Evolutionary conservation across 2,113 vertebrate species (phyloP), one percentile per base, ranked within the genome.

Genomic region (Anser brachyrhynchus): DNA sequence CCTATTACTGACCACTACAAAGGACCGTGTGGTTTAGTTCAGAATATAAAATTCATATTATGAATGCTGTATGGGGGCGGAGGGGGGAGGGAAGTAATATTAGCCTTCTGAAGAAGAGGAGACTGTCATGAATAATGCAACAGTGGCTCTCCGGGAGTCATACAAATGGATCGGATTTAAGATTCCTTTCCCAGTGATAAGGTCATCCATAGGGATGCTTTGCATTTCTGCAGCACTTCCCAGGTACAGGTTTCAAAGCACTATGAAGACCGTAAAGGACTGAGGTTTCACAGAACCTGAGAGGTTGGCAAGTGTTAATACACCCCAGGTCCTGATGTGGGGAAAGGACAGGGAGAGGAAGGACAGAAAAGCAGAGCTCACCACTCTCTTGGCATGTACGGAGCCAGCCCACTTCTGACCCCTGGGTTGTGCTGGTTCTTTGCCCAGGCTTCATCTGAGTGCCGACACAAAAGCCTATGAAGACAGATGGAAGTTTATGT

Each of bases 21-120:
- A 98, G 96, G 95, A 25, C 90, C 83, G 84, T 80, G 92, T 95
- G 89, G 85, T 91, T 97, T 96, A 96, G 96, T 95, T 97, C 95
- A 97, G 96, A 97, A 87, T 92, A 82, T 95, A 97, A 96, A 96
- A 95, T 94, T 97, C 89, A 83, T 95, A 96, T 98, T 97, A 98
- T 97, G 96, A 96, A 96, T 96, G 80, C 95, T 97, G 94, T 95
- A 94, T 96, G 95, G 94, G 87, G 94, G 95, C 1, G 44, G 94
- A 83, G 37, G 73, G 69, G 90, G 88, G 78, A 96, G 95, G 92
- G 88, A 94, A 69, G 97, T 97, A 98, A 98, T 89, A 82, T 93
- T 97, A 98, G 95, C 96, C 93, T 84, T 93, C 90, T 93, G 97
- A 96, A 97, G 95, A 96, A 75, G 91, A 94, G 93, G 95, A 96